These are phyloP conservation scores for Heterochromis multidens DNA, from an alignment of 2,113 vertebrate genomes.

Conservation along the genomic window DNA sequence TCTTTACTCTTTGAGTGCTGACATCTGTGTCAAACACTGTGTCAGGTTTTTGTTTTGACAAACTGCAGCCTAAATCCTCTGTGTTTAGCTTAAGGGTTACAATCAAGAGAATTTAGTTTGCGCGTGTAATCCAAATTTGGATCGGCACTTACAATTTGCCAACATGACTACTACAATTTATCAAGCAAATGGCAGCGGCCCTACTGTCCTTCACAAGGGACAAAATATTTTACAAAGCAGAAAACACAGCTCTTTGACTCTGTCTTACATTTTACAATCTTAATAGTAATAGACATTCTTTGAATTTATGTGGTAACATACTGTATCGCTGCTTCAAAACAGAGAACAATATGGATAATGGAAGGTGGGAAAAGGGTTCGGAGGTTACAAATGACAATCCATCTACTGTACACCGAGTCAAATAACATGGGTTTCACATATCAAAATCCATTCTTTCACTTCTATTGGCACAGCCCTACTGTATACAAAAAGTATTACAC, in stretches of 20 bases:
- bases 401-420: conserved; percentile 62
- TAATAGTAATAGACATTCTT: conserved; percentile 56
- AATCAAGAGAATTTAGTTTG: conserved; percentile 58
- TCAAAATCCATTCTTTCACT: conserved; percentile 71
- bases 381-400: conserved; percentile 43
- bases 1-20: conserved; percentile 55
- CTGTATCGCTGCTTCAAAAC: conserved; percentile 40
- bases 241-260: conserved; percentile 21
- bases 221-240: conserved; percentile 39
- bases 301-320: conserved; percentile 35
- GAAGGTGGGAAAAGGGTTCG: neutral
- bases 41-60: conserved; percentile 72
- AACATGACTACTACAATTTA: conserved; percentile 9
- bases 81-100: conserved; percentile 44
- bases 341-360: conserved; percentile 32
- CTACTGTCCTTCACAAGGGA: conserved; percentile 48
- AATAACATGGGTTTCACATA: conserved; percentile 66
- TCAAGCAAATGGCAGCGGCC: conserved; percentile 1
- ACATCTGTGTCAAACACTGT: conserved; percentile 31
- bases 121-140: conserved; percentile 35
- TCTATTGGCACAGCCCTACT: conserved; percentile 84
- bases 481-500: conserved; percentile 83
- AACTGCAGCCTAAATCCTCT: conserved; percentile 60
- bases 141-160: conserved; percentile 19
- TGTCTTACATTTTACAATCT: conserved; percentile 49